Evolutionary conservation across 2,888 invertebrate species (phyloP).

Genomic region (Kryphioiulus occultus): DNA sequence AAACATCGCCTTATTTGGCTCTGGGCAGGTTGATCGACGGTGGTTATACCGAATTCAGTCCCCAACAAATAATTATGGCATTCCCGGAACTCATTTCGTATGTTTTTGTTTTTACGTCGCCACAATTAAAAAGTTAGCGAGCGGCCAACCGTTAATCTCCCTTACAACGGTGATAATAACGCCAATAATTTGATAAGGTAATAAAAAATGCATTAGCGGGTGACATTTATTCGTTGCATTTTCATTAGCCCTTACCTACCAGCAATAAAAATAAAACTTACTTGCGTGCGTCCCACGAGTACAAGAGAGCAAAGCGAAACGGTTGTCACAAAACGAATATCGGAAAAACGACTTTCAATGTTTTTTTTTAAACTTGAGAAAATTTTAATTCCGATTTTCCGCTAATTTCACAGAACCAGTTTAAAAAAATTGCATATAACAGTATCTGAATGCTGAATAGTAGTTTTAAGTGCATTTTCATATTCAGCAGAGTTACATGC

Average conservation of each 20-base stretch:
- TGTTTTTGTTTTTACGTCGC: background rate
- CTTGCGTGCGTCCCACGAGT: background rate
- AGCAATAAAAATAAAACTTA: background rate
- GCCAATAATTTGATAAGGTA: constrained; percentile 22
- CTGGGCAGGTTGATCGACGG: background rate
- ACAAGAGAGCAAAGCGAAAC: too few relatives aligned
- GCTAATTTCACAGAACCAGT: too few relatives aligned
- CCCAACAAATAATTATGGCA: background rate
- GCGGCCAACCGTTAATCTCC: constrained; percentile 20
- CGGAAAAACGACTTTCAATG: too few relatives aligned
- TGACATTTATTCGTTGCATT: background rate
- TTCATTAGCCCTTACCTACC: background rate
- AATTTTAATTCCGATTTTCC: too few relatives aligned
- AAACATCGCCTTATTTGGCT: background rate
- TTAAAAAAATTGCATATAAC: too few relatives aligned
- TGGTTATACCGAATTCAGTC: background rate
- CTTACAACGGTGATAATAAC: background rate
- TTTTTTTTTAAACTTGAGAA: too few relatives aligned
- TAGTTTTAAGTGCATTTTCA: too few relatives aligned
- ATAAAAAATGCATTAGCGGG: constrained; percentile 35
- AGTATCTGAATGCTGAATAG: too few relatives aligned
- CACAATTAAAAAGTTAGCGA: background rate
- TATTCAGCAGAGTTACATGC: too few relatives aligned
- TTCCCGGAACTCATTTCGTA: background rate
- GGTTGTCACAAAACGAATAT: too few relatives aligned